A percentile compares a stretch with the other conserved stretches of the same genome.
These are phyloP conservation scores for Gandaritis pyraliata DNA, from an alignment of 2,888 invertebrate genomes.

Conservation along the genomic window DNA sequence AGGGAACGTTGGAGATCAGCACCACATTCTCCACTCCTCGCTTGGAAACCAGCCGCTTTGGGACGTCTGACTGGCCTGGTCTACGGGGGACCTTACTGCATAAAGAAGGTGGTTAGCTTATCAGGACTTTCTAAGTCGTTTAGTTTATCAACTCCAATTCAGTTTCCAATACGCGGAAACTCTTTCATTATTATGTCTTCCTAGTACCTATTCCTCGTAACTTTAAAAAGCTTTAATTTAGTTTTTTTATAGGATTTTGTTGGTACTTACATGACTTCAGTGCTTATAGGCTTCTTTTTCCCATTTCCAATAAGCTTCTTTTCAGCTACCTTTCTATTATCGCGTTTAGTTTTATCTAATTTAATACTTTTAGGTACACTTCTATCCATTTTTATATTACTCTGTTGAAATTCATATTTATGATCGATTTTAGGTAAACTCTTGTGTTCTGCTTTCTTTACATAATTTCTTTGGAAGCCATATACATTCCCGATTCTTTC, in stretches of 20 bases:
- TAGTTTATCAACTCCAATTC: too few relatives aligned
- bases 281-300: slow-evolving; percentile 20
- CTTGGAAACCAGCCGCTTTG: slow-evolving; percentile 74
- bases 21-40: slow-evolving; percentile 73
- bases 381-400: not conserved
- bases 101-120: too few relatives aligned
- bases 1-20: slow-evolving; percentile 76
- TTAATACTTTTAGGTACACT: not conserved
- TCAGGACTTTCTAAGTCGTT: too few relatives aligned
- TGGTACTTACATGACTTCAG: slow-evolving; percentile 21
- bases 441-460: slow-evolving; percentile 22
- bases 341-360: not conserved
- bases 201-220: too few relatives aligned
- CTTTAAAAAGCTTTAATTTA: too few relatives aligned
- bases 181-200: too few relatives aligned
- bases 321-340: slow-evolving; percentile 4
- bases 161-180: too few relatives aligned
- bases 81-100: slow-evolving; percentile 26
- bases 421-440: slow-evolving; percentile 30
- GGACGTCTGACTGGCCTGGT: slow-evolving; percentile 64
- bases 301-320: slow-evolving; percentile 10
- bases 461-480: slow-evolving; percentile 24
- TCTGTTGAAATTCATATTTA: slow-evolving; percentile 18
- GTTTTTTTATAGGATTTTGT: too few relatives aligned
- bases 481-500: slow-evolving; percentile 15